Evolutionary conservation across 2,113 vertebrate genomes (phyloP), one percentile per base, ranked within the genome.

Genomic region (Dasypus novemcinctus): DNA sequence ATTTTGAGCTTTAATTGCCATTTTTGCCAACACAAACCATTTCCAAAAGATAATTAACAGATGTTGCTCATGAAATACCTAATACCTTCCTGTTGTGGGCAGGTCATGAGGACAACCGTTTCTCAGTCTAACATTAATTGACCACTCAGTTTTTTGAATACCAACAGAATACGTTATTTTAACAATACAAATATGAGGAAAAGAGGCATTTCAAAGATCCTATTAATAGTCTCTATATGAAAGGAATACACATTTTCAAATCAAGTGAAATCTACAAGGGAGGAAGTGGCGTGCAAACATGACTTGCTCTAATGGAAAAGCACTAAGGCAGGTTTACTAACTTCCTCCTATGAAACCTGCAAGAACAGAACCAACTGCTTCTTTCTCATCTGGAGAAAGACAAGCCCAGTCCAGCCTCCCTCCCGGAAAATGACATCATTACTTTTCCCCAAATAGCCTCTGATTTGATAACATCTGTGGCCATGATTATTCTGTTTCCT

Each of bases 41-140:
- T 79, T 93, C 90, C 71, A 90, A 76, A 93, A 89, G 49, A 68
- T 46, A 91, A 91, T 8, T 96, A 74, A 96, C 93, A 94, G 74
- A 92, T 21, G 20, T 21, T 87, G 54, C 23, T 92, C 57, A 94
- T 66, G 38, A 93, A 91, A 43, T 23, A 63, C 57, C 41, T 92
- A 72, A 80, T 93, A 61, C n/a, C 89, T 95, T 91, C 69, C 49
- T 83, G 33, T 43, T 91, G 41, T 69, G 72, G 68, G 63, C 84
- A 93, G 87, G 69, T 71, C n/a, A 80, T 1, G 43, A 91, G 38
- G 75, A 82, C 80, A 93, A 80, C 90, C 63, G 76, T 54, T 20
- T 57, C 31, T n/a, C 23, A 64, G 71, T 13, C n/a, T 59, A 75
- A 31, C 52, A 52, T 74, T 90, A 88, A 80, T 89, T 89, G 90